Evolutionary conservation across 2,113 vertebrate species (phyloP).

Genomic region (Nothobranchius furzeri): DNA sequence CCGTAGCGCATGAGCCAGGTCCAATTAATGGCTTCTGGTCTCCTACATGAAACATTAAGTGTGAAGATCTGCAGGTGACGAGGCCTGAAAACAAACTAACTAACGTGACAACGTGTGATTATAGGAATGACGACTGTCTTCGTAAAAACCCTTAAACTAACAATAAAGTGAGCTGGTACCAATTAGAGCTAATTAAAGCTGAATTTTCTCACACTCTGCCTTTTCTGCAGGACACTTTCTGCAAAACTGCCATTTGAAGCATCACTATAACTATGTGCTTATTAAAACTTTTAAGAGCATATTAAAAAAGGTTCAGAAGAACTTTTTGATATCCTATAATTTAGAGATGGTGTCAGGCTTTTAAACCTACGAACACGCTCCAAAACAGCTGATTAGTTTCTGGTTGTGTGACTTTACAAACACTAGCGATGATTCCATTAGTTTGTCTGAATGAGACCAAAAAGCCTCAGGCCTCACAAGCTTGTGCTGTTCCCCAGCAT

Average conservation of each 20-base stretch:
- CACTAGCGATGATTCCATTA: constrained; percentile 54
- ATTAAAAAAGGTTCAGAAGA: constrained; percentile 13
- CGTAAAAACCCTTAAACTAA: constrained; percentile 15
- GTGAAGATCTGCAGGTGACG: constrained; percentile 35
- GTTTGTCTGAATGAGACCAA: constrained; percentile 51
- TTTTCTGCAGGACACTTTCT: constrained; percentile 23
- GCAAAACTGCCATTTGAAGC: constrained; percentile 6
- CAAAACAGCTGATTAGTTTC: too few species aligned
- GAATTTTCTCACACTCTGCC: constrained; percentile 20
- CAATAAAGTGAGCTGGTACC: constrained; percentile 34
- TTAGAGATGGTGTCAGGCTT: constrained; percentile 4
- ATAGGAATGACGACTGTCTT: constrained; percentile 28
- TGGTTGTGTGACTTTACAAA: constrained; percentile 29
- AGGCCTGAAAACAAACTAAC: constrained; percentile 40
- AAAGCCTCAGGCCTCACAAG: constrained; percentile 39
- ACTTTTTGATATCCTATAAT: background rate
- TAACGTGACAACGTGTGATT: constrained; percentile 18
- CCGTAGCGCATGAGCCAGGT: constrained; percentile 4
- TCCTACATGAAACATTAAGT: constrained; percentile 12
- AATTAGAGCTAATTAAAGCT: constrained; percentile 37
- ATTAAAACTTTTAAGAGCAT: constrained; percentile 32
- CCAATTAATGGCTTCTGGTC: constrained; percentile 48
- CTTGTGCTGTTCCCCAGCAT: constrained; percentile 16
- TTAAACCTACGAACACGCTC: background rate
- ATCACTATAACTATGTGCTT: background rate